Conservation (phyloP, 2,797 vertebrate species). For the Coreius guichenoti region DNA sequence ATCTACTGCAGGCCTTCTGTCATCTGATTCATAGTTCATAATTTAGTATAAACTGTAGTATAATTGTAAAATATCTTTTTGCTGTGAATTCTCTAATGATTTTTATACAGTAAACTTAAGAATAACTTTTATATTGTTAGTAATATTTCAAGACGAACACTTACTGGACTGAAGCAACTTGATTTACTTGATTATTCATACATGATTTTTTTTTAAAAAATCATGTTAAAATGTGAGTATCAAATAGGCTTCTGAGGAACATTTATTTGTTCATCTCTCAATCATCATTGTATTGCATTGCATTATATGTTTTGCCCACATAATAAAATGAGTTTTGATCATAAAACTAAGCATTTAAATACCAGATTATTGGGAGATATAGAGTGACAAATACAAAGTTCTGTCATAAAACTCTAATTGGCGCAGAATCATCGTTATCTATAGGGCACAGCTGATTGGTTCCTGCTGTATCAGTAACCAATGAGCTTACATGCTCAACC, state of each 20-base stretch:
- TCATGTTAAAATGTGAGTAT: background rate
- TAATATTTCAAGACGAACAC: background rate
- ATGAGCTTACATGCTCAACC: no score
- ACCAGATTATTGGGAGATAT: background rate
- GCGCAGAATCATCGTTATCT: no score
- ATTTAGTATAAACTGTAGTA: background rate
- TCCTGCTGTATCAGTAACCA: no score
- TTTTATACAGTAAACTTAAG: background rate
- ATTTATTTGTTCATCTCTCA: background rate
- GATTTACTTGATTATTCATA: background rate
- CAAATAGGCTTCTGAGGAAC: background rate
- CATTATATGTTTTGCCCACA: background rate
- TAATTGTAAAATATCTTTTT: background rate
- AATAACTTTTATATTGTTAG: background rate
- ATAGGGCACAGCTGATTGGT: no score
- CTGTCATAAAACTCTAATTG: no score
- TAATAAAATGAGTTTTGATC: background rate
- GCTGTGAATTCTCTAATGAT: background rate
- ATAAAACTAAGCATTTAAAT: background rate
- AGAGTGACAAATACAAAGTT: background rate
- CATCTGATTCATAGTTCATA: no score
- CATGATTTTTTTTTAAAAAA: background rate
- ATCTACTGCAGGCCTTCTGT: background rate
- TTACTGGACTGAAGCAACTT: background rate
- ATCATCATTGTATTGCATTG: background rate